Base-by-base conservation (phyloP, 2,113 vertebrate genomes). In the Orycteropus afer region DNA sequence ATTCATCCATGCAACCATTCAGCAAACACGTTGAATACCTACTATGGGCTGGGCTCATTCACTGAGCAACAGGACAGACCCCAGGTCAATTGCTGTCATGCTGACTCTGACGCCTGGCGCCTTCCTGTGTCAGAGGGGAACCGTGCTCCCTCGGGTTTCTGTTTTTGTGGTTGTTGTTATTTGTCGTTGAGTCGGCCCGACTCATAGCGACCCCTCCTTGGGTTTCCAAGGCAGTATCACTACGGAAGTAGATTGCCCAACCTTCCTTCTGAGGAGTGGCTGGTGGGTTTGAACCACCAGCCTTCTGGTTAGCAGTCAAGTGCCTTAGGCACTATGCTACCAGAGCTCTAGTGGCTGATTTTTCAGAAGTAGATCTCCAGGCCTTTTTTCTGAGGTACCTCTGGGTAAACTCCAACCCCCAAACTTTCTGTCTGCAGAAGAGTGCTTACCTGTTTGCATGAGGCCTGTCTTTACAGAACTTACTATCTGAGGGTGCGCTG, bases 401-500 rank as follows among this genome's bases (percentile, higher is more conserved):
- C n/a, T 40, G 69, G 37, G n/a, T 69, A n/a, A 22, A 37, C 12
- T 69, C 27, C 2, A 69, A 20, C 34, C 67, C 37, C 27, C 27
- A 34, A 14, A 2, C 61, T 65, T 65, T 4, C 61, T 34, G 55
- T 57, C 7, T 57, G 55, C 55, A 57, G 55, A 57, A 22, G 10
- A 65, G 32, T 65, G 32, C 32, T 65, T 34, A 32, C 32, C 67
- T 10, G 15, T 42, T 71, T 40, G 37, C 69, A 1, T 5, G 10
- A 40, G 14, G 6, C 73, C 29, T 2, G 32, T 9, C 65, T 57
- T 2, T 22, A 11, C 0, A 49, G 32, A 82, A 22, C 20, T 10
- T 27, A 5, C 9, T 8, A 1, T 34, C 7, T 2, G 2, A 27
- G 77, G 8, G 32, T 3, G 32, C 0, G 0, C 17, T 71, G 51